Evolutionary conservation across 37 sponge, comb jelly and placozoan genomes (phyloP).

Genomic region (Beroe ovata): DNA sequence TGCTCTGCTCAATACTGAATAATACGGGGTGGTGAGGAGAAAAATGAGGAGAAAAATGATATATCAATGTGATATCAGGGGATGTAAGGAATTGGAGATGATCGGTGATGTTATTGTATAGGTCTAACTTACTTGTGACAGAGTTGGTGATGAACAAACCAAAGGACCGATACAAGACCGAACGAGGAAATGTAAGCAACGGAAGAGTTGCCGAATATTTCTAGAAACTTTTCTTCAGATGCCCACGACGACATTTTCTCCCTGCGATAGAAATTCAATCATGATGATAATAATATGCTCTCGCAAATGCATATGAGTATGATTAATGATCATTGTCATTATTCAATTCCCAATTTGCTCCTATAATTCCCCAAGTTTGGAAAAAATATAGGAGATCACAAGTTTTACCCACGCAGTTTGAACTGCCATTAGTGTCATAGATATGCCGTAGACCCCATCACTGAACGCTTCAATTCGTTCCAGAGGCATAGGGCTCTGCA

Average conservation of each 20-base stretch:
- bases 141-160: conserved; percentile 61
- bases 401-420: conserved; percentile 48
- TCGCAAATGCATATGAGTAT: too few relatives aligned
- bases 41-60: too few relatives aligned
- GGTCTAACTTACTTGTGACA: conserved; percentile 67
- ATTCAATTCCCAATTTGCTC: background rate
- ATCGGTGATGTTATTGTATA: background rate
- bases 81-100: background rate
- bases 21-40: too few relatives aligned
- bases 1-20: conserved; percentile 44
- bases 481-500: conserved; percentile 35
- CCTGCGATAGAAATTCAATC: too few relatives aligned
- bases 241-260: background rate
- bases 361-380: background rate
- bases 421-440: conserved; percentile 60
- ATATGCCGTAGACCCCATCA: conserved; percentile 59
- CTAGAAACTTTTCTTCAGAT: background rate
- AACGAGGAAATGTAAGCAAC: background rate
- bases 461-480: conserved; percentile 63
- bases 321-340: background rate
- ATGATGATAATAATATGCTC: too few relatives aligned
- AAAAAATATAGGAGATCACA: too few relatives aligned
- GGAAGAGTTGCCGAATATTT: conserved; percentile 29
- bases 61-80: background rate
- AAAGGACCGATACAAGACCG: conserved; percentile 41